Evolutionary conservation across 2,797 vertebrate species (phyloP), one percentile per base, ranked within the genome.

Genomic region (Threskiornis aethiopicus): DNA sequence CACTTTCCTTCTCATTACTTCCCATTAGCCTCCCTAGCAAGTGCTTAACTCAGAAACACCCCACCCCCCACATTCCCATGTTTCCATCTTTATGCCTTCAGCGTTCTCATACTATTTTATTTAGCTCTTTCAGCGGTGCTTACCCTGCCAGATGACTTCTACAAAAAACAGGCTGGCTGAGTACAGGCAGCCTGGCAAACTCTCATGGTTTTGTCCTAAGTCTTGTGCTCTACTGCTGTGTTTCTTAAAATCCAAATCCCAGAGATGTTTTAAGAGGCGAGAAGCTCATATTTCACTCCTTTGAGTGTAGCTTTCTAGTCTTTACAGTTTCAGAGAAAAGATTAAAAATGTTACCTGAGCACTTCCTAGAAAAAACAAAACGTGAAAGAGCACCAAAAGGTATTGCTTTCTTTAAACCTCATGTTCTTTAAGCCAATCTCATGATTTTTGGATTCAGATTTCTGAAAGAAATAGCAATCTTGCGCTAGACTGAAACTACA

Each of bases 1-100:
- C 73, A 91, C 79, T 95, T 96, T 88, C 69, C 84, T 92, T 85
- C 93, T 96, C 95, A 93, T 94, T 95, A 90, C 72, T 89, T 93
- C 90, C 95, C 77, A 94, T 92, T 94, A 94, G 89, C 39, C 51
- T 90, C 71, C 52, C 76, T 69, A 76, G 41, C 52, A 95, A 94
- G 89, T 90, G 83, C 83, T 94, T 95, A 79, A 79, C 77, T 95
- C 88, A 95, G 81, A 91, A 96, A 93, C 77, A 95, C 83, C 77
- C 87, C 73, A 66, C 58, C 88, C 80, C 89, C 90, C 31, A 86
- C 77, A 88, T 91, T 96, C 90, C 88, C 91, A 84, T 93, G 80
- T 95, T 95, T 95, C 73, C 89, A 77, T 91, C 94, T 80, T 89
- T 84, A 82, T 8, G 41, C 84, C 75, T 93, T 92, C 76, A 91